Evolutionary conservation across 2,113 vertebrate species (phyloP), one percentile per base, ranked within the genome.

Genomic region (Arizona elegans): DNA sequence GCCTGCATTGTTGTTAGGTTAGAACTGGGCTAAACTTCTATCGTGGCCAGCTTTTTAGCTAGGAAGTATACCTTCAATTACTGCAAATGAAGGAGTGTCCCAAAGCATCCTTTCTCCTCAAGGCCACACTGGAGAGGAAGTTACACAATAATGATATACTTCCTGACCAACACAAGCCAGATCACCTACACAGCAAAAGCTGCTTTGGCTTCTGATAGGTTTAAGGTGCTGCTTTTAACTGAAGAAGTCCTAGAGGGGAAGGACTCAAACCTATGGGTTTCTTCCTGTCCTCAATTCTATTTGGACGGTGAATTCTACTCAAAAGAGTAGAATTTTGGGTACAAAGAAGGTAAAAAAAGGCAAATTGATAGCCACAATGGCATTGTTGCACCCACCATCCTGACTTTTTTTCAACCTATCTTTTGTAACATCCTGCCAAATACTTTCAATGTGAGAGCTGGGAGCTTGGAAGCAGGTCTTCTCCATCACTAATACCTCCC

Each of bases 51-150:
- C 92, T 92, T 65, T 89, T 81, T 54, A n/a, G 5, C 62, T 81
- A 54, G 53, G 50, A 92, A 26, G 55, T 81, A 56, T 81, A 81
- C 53, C 54, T 13, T 89, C 92, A 89, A 89, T 92, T 92, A 92
- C 62, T 89, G 38, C 87, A 81, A 81, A 85, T 29, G 52, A 89
- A 88, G 87, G 92, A 56, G 87, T 55, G 9, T 89, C 56, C 38
- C 33, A 92, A 89, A 81, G 9, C 53, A 50, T 81, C 62, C 26
- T 89, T 75, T 53, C 87, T 92, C 91, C 91, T 88, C 33, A 81
- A 38, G 53, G 59, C 15, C 33, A 81, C 8, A 9, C 2, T 81
- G 65, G 33, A 92, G n/a, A 92, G 62, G 87, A 89, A 92, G 38
- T 89, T 81, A 26, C 17, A 24, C 17, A 92, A 50, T 3, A 3